phyloP scores from a whole-genome alignment of 1,140 invertebrate species.

The Drosophila mojavensis region DNA sequence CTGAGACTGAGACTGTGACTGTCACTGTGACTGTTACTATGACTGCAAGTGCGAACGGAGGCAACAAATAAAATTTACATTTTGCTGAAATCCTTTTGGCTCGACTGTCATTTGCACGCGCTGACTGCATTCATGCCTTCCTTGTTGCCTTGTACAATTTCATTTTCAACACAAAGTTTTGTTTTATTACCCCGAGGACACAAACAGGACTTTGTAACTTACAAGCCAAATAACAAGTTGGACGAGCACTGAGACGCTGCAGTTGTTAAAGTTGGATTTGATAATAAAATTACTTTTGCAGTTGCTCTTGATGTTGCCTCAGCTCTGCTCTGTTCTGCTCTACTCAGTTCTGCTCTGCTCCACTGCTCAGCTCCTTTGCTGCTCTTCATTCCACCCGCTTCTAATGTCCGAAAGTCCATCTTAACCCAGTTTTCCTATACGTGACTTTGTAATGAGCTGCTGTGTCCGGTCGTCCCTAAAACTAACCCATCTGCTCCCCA shows the following conservation, averaged over 20 bases:
- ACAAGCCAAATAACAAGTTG: slow-evolving; percentile 82
- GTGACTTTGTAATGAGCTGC: slow-evolving; percentile 75
- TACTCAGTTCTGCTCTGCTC: slow-evolving; percentile 4
- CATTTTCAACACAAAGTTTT: slow-evolving; percentile 83
- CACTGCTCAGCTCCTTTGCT: slow-evolving; percentile 36
- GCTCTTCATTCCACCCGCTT: background rate
- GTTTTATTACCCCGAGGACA: slow-evolving; percentile 81
- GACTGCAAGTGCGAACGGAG: slow-evolving; percentile 20
- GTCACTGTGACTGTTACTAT: background rate
- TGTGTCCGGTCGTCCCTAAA: slow-evolving; percentile 25
- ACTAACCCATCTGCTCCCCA: slow-evolving; percentile 6
- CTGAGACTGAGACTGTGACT: no score
- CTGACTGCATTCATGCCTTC: slow-evolving; percentile 38
- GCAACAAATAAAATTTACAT: slow-evolving; percentile 74
- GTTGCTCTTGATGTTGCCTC: slow-evolving; percentile 37
- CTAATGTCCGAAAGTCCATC: slow-evolving; percentile 61
- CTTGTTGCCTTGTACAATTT: slow-evolving; percentile 69
- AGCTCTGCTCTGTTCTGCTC: background rate
- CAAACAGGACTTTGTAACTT: slow-evolving; percentile 82
- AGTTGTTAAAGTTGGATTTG: slow-evolving; percentile 82
- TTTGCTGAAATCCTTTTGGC: slow-evolving; percentile 71
- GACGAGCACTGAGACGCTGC: slow-evolving; percentile 55
- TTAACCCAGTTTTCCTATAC: slow-evolving; percentile 63
- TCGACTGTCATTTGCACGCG: slow-evolving; percentile 71
- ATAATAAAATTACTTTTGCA: slow-evolving; percentile 82